Conservation (phyloP, 2,113 vertebrate genomes). For the Globicephala melas region DNA sequence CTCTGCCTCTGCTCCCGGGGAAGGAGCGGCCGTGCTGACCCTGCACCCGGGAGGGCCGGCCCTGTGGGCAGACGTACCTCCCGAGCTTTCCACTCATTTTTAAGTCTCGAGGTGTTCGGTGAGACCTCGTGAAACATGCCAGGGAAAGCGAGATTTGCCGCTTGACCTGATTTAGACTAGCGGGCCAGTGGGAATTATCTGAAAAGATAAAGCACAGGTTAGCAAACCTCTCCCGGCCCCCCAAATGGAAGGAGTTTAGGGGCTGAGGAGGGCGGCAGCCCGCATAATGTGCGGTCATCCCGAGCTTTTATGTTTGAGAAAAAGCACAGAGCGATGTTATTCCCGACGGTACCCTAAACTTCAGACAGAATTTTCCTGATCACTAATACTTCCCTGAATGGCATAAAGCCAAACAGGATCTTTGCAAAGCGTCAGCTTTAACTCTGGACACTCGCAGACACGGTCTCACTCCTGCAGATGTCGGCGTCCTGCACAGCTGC, state of each 20-base stretch:
- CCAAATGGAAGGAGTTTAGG: neutral
- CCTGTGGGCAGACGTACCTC: fast-evolving
- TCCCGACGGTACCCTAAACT: neutral
- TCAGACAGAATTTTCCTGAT: neutral
- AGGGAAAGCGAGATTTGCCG: fast-evolving
- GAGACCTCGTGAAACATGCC: fast-evolving
- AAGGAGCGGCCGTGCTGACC: neutral
- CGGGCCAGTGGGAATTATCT: neutral
- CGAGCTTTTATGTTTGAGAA: neutral
- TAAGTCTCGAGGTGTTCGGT: neutral
- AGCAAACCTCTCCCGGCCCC: neutral
- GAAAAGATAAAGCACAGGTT: neutral
- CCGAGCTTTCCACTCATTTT: neutral
- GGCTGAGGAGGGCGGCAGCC: fast-evolving
- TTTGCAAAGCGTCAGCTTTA: neutral
- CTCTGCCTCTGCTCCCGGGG: neutral
- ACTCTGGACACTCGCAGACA: neutral
- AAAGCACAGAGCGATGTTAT: neutral
- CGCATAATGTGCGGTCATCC: fast-evolving
- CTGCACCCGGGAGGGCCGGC: neutral
- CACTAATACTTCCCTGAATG: neutral
- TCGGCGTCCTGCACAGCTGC: slow-evolving; percentile 44
- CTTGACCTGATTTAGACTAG: neutral
- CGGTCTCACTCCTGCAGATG: neutral
- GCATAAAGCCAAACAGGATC: slow-evolving; percentile 39